A percentile compares a stretch with the other conserved stretches of the same genome.
Evolutionary conservation across 2,113 vertebrate genomes (phyloP).

Genomic region (Microcebus jonahi): DNA sequence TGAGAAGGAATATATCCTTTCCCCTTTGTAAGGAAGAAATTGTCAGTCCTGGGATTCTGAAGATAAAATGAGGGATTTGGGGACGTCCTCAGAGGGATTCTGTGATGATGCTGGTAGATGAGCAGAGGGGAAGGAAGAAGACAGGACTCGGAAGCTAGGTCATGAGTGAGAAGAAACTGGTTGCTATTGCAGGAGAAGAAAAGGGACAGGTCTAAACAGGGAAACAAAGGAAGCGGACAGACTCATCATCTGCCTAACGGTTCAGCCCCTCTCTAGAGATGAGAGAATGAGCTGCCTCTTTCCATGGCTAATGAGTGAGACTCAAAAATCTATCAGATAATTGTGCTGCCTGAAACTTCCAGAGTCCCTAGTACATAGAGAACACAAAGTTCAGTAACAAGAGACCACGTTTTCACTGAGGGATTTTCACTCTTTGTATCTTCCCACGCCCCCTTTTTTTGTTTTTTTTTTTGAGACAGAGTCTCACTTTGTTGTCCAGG

Average conservation of each 20-base stretch:
- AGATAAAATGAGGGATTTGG: neutral
- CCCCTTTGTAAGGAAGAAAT: slow-evolving; percentile 24
- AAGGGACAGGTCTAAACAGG: neutral
- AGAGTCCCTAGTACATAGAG: neutral
- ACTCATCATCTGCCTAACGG: neutral
- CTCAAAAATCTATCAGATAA: neutral
- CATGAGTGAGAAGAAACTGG: neutral
- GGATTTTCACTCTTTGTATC: slow-evolving; percentile 13
- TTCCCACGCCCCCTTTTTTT: slow-evolving; percentile 42
- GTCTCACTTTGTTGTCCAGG: too few relatives aligned
- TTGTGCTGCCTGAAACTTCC: neutral
- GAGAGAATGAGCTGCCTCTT: neutral
- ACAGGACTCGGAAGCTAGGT: neutral
- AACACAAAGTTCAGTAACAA: neutral
- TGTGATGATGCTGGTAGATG: neutral
- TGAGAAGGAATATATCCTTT: neutral
- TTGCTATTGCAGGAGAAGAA: neutral
- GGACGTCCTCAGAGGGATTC: neutral
- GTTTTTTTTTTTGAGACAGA: too few relatives aligned
- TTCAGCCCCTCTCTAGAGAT: neutral
- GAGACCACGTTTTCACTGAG: neutral
- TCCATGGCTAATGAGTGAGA: neutral
- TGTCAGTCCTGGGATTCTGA: neutral
- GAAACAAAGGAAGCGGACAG: neutral
- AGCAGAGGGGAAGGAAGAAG: neutral